Evolutionary conservation across 2,113 vertebrate species (phyloP).

Genomic region (Dunckerocampus dactyliophorus): DNA sequence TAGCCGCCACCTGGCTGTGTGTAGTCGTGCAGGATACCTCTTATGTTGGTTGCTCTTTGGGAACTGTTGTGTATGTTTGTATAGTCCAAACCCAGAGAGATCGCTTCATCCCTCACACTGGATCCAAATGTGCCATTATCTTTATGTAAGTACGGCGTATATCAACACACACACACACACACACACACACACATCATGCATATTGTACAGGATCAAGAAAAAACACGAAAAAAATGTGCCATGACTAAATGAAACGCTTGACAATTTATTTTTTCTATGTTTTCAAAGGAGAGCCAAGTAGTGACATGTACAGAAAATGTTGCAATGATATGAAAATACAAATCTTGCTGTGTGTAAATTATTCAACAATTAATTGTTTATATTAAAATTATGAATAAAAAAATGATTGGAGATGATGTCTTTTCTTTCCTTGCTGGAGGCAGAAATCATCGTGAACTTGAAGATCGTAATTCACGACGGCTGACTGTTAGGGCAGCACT

Average conservation of each 20-base stretch:
- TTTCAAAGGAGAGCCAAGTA: slow-evolving; percentile 87
- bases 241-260: slow-evolving; percentile 69
- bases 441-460: no score
- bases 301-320: slow-evolving; percentile 84
- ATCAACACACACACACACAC: slow-evolving; percentile 37
- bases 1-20: slow-evolving; percentile 55
- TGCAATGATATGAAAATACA: slow-evolving; percentile 79
- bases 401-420: slow-evolving; percentile 76
- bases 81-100: slow-evolving; percentile 44
- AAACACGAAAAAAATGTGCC: slow-evolving; percentile 66
- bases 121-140: slow-evolving; percentile 75
- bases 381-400: slow-evolving; percentile 97
- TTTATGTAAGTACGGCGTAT: slow-evolving; percentile 63
- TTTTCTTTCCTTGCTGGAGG: not conserved
- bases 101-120: slow-evolving; percentile 69
- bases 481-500: no score
- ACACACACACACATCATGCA: slow-evolving; percentile 34
- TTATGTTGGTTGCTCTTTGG: slow-evolving; percentile 51
- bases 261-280: slow-evolving; percentile 83
- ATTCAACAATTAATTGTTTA: slow-evolving; percentile 96
- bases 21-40: slow-evolving; percentile 62
- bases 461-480: no score
- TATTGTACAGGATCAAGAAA: slow-evolving; percentile 73
- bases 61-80: slow-evolving; percentile 55
- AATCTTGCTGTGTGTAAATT: slow-evolving; percentile 91